Base-by-base conservation (phyloP, 2,113 vertebrate genomes). In the Pholis gunnellus region DNA sequence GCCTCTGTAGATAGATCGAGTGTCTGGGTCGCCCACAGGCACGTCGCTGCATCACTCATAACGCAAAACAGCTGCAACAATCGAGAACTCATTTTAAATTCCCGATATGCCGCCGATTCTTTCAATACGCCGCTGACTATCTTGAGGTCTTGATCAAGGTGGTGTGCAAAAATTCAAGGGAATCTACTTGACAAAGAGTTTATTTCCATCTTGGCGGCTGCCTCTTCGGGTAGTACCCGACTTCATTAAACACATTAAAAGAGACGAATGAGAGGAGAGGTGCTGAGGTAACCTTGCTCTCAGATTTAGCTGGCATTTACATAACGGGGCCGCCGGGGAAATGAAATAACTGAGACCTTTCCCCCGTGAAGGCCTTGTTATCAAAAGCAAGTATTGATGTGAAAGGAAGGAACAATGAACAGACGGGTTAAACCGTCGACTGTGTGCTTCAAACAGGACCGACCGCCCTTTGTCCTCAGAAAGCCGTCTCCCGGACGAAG, bases 401-500 rank as follows among this genome's bases (percentile, higher is more conserved):
- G 27, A 63, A 36, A 66, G 54, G 80, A 50, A 31, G 29, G 11
- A 64, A 81, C 27, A 54, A 69, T 72, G 61, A 68, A 68, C 70
- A 29, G 60, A 59, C 14, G 57, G 17, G 18, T 54, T 86, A 84
- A 85, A 67, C 59, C 50, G 50, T 73, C n/a, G 0, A 70, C 42
- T 52, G 38, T 9, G 44, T 2, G n/a, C 82, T 87, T 78, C 36
- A 80, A 82, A 75, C 66, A 1, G 42, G 79, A 80, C 73, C 44
- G 29, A 50, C 68, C 82, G 70, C 20, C 42, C 69, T 64, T 78
- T 60, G 72, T 59, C 40, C 42, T 69, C 38, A 4, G 70, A 85
- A 42, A 83, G 66, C 13, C 76, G 36, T 71, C 75, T 72, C 85
- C 83, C 14, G 77, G 89, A 78, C 75, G 78, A 38, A 87, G 78